Evolutionary conservation across 92 coral and sea anemone genomes (phyloP).

Genomic region (Isaurus tuberculatus): DNA sequence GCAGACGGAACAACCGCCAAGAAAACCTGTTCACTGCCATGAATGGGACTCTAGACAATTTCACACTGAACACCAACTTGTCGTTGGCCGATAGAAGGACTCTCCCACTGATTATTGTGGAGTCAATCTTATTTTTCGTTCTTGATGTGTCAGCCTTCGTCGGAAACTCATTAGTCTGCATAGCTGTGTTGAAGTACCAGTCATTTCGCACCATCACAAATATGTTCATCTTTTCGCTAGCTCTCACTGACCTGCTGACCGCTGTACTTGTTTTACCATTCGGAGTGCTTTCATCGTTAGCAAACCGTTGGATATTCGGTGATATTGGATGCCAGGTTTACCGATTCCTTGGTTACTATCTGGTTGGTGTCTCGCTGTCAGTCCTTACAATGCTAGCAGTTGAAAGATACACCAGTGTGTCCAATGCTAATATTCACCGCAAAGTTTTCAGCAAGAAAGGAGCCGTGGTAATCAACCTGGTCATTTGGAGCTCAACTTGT

Average conservation of each 20-base stretch:
- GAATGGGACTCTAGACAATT: conserved; percentile 13
- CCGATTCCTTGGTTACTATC: conserved; percentile 25
- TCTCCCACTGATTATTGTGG: conserved; percentile 9
- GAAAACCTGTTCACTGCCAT: not conserved
- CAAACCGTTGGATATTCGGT: conserved; percentile 36
- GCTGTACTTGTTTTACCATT: conserved; percentile 28
- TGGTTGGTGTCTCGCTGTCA: conserved; percentile 36
- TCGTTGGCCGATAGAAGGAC: not conserved
- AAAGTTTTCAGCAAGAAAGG: conserved; percentile 36
- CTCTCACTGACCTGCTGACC: conserved; percentile 38
- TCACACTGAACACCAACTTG: not conserved
- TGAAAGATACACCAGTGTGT: conserved; percentile 17
- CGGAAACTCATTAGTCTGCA: conserved; percentile 15
- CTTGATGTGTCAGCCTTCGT: conserved; percentile 18
- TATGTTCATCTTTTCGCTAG: conserved; percentile 24
- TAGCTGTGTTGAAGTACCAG: conserved; percentile 24
- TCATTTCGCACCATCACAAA: conserved; percentile 25
- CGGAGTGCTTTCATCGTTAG: conserved; percentile 21
- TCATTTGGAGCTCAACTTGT: conserved; percentile 20
- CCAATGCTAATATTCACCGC: conserved; percentile 7
- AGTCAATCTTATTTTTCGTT: conserved; percentile 4
- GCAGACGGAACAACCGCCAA: not conserved
- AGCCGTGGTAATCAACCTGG: conserved; percentile 1
- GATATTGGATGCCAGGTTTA: conserved; percentile 29
- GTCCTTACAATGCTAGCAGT: conserved; percentile 30